Evolutionary conservation across 2,888 invertebrate genomes (phyloP), one percentile per base, ranked within the genome.

Genomic region (Silvanus unidentatus): DNA sequence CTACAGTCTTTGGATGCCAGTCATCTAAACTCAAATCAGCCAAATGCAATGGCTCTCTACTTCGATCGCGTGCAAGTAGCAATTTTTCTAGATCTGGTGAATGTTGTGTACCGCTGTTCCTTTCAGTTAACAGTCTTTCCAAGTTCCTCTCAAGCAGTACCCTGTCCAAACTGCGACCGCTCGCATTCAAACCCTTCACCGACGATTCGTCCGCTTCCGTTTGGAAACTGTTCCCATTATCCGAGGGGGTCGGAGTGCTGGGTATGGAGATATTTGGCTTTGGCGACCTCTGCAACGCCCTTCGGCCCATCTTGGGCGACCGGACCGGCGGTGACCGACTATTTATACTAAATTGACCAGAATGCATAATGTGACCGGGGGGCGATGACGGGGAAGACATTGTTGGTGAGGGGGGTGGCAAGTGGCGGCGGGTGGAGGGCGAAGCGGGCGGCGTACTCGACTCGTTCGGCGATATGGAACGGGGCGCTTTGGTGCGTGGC

Each of bases 61-160:
- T 76, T 55, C 77, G 70, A 45, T 82, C 82, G 54, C 77, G 68
- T 2, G 77, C 77, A 48, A 73, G 74, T 53, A 78, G 68, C 36
- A 78, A 62, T 55, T 76, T 75, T 55, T 73, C 74, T 39, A 73
- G 61, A 49, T 73, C 73, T 0, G 68, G 68, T 32, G 67, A 60
- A 48, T 65, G 65, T 11, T 57, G 60, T 52, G 61, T 56, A 34
- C 55, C 58, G 35, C 61, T 67, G n/a, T 10, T 42, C 44, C 74
- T 67, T 52, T 80, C 80, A 3, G 76, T 74, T 16, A 79, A 67
- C 15, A 79, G 63, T 49, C 82, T 76, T 55, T 81, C 84, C 49
- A 84, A 73, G 64, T 84, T 85, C 56, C 82, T 75, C 60, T 85
- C 85, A 5, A 82, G 74, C 39, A 83, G 73, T 1, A 83, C 80